phyloP scores from a whole-genome alignment of 2,113 vertebrate species.

The Ardeotis arabs region DNA sequence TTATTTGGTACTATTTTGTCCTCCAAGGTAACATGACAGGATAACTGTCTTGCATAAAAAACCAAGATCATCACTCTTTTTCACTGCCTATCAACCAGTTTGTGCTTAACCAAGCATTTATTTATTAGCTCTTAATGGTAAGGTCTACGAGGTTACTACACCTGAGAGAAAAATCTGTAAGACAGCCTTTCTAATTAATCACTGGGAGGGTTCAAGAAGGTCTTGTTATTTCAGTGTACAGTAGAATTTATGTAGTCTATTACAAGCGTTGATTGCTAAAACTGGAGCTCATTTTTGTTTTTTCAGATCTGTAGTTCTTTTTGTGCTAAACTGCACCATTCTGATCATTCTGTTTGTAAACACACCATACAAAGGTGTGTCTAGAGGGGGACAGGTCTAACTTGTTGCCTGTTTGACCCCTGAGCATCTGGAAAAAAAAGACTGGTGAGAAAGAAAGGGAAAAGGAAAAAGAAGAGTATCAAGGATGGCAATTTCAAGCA shows the following conservation, averaged over 20 bases:
- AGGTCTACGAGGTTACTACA: conserved; percentile 72
- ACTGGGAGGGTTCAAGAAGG: conserved; percentile 71
- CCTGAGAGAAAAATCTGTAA: conserved; percentile 78
- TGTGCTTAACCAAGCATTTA: conserved; percentile 78
- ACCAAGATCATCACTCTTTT: conserved; percentile 68
- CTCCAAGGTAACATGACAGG: conserved; percentile 65
- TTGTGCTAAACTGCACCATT: neutral
- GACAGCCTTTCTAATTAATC: conserved; percentile 76
- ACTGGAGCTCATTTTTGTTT: conserved; percentile 25
- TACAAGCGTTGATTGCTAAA: conserved; percentile 55
- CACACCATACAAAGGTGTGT: neutral
- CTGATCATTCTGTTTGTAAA: neutral
- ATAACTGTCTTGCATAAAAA: conserved; percentile 66
- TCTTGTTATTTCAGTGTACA: conserved; percentile 66
- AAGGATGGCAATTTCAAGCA: neutral
- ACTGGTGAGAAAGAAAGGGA: neutral
- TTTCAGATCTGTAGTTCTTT: neutral
- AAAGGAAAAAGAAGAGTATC: neutral
- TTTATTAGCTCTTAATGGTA: conserved; percentile 78
- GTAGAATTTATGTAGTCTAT: conserved; percentile 62
- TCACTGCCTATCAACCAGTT: conserved; percentile 71
- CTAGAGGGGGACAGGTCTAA: neutral
- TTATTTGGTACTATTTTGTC: conserved; percentile 67
- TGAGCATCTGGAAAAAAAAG: neutral
- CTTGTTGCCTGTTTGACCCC: neutral